A percentile compares a stretch with the other conserved stretches of the same genome.
phyloP scores from a whole-genome alignment of 2,113 vertebrate species.

The Prionailurus bengalensis region DNA sequence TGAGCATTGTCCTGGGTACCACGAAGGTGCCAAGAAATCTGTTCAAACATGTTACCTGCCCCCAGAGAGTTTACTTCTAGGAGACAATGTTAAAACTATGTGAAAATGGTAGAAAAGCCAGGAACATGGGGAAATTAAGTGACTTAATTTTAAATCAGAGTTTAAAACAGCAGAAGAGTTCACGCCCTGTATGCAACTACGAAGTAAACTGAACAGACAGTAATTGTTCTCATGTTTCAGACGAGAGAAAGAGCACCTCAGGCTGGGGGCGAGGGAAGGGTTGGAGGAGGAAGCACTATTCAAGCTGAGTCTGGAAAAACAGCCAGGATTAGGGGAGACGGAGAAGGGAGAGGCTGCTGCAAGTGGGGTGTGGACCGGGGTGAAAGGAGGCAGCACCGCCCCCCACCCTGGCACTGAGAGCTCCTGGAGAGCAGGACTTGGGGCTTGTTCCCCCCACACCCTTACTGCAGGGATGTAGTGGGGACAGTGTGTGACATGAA shows the following conservation, averaged over 20 bases:
- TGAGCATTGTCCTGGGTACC: background rate
- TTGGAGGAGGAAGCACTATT: conserved; percentile 26
- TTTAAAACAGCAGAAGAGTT: conserved; percentile 35
- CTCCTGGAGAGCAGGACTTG: background rate
- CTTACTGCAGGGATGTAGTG: background rate
- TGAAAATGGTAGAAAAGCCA: conserved; percentile 1
- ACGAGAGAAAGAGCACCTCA: background rate
- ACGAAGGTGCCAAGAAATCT: background rate
- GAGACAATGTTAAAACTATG: background rate
- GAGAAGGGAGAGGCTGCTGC: conserved; percentile 32
- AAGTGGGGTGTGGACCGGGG: background rate
- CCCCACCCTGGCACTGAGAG: background rate
- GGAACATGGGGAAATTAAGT: background rate
- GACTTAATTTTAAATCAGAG: conserved; percentile 59
- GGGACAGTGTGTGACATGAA: background rate
- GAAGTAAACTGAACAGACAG: conserved; percentile 26
- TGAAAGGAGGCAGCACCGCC: background rate
- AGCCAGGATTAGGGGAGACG: conserved; percentile 48
- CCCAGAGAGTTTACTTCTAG: background rate
- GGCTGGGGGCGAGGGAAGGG: background rate
- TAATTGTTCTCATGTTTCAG: background rate
- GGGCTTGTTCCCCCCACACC: background rate
- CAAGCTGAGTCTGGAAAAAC: conserved; percentile 69
- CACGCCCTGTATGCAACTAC: background rate
- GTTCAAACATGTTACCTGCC: background rate